Evolutionary conservation across 2,113 vertebrate species (phyloP), one percentile per base, ranked within the genome.

Genomic region (Scartelaos histophorus): DNA sequence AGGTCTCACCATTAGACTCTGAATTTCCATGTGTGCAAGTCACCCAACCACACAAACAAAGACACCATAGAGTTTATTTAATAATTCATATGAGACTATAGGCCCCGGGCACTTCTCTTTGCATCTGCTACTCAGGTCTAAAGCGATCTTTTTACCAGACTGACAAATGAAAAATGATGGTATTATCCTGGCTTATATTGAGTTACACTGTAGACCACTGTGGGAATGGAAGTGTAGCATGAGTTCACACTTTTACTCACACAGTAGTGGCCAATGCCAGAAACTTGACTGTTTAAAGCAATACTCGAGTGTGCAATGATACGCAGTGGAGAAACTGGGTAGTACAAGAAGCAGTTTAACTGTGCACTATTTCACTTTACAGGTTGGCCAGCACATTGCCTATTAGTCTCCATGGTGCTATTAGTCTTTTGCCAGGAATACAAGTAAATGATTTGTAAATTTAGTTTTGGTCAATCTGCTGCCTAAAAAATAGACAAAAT

Each of bases 31-130:
- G 58, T 43, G 25, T 70, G 69, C 21, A 25, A 76, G 75, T 83
- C 82, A 73, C 80, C 72, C 70, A 65, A 60, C 58, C 56, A 67
- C 58, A 82, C 69, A 79, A 51, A 81, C 73, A 82, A 79, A 87
- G 76, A 17, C 53, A 65, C 66, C 13, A 61, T 70, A 16, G 1
- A 69, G 57, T 73, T 79, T 29, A 16, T 80, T 82, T 72, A 74
- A 82, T 82, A 75, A 85, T 70, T 76, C 67, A 78, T 76, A 7
- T 1, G 11, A 19, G 35, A 43, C 69, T n/a, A 25, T 74, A 43
- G 58, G 70, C 47, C 73, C 46, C 57, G 51, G 2, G 21, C 57
- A 47, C n/a, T 53, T 66, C 19, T 11, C 51, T 0, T 46, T 29
- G 21, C 46, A 34, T 71, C 54, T 65, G 45, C 70, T 51, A 47